A percentile compares a stretch with the other conserved stretches of the same genome.
Conservation (phyloP, 1,140 invertebrate species). For the Euura lappo region DNA sequence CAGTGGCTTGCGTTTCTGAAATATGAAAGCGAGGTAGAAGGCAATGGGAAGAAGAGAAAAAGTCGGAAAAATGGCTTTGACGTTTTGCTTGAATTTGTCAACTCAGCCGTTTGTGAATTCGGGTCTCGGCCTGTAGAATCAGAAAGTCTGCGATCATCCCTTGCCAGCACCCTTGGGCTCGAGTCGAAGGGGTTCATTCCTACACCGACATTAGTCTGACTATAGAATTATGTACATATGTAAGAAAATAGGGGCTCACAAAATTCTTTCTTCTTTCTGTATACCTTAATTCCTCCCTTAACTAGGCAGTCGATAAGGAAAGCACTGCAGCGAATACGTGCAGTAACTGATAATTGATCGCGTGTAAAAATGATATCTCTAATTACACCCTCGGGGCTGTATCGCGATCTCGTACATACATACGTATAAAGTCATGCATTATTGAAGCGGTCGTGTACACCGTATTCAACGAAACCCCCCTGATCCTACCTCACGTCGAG, state of each 20-base stretch:
- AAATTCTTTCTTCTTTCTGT: too few relatives aligned
- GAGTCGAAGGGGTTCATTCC: background rate
- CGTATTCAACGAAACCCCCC: constrained; percentile 9
- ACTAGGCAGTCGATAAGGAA: too few relatives aligned
- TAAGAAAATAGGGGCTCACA: too few relatives aligned
- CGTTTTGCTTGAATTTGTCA: background rate
- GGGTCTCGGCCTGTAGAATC: background rate
- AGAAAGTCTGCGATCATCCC: background rate
- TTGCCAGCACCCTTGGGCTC: background rate
- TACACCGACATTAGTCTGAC: background rate
- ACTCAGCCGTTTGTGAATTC: background rate
- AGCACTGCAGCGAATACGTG: too few relatives aligned
- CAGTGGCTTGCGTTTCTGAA: background rate
- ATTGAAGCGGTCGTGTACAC: background rate
- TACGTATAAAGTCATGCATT: constrained; percentile 1
- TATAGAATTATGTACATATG: background rate
- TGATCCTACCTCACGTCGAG: background rate
- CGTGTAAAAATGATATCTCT: constrained; percentile 4
- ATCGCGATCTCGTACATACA: background rate
- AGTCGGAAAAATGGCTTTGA: background rate
- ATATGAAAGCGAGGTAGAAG: background rate
- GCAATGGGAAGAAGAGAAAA: too few relatives aligned
- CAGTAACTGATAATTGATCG: background rate
- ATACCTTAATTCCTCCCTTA: background rate
- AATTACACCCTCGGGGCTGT: background rate